Base-by-base conservation (phyloP, 1,140 invertebrate species). In the Pogonomyrmex barbatus region DNA sequence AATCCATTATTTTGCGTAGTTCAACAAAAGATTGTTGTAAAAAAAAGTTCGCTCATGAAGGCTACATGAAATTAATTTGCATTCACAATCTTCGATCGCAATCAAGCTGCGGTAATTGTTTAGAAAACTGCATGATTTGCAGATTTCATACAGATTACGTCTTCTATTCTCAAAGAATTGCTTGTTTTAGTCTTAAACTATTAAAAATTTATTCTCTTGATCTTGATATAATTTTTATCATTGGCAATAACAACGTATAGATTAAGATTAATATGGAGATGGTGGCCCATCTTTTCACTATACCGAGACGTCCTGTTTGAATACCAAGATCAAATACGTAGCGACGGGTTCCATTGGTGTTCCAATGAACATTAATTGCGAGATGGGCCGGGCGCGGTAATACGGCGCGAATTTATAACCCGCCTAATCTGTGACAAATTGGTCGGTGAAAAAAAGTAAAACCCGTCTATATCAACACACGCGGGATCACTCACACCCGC, bases 371-470 rank as follows among this genome's bases (percentile, higher is more conserved):
- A 84, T 89, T 90, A 77, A 86, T 90, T 76, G 63, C 45, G 42
- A 77, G 45, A 33, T 42, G 24, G 87, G 45, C 75, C 88, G 82
- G 70, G 87, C 65, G 79, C 85, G 78, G 87, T 91, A 92, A 92
- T 86, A 87, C 88, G 87, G 75, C 82, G 85, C 75, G 77, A 94
- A 94, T 95, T 94, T 94, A 94, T 93, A 92, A 90, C 89, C 85
- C 82, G 63, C 91, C 92, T 94, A 93, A 94, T 94, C 93, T 93
- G 87, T 93, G 94, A 94, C 93, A 94, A 95, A 95, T 94, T 94
- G 91, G 87, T 60, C 73, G 79, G 81, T 24, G 52, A 3, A 36
- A 91, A 87, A 87, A 90, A 90, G 86, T 67, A 90, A 88, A 89
- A 63, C 52, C 36, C 63, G 6, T 76, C 50, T 62, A 70, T 78